A percentile compares a stretch with the other conserved stretches of the same genome.
Conservation (phyloP, 2,113 vertebrate species). For the Semnornis frantzii region DNA sequence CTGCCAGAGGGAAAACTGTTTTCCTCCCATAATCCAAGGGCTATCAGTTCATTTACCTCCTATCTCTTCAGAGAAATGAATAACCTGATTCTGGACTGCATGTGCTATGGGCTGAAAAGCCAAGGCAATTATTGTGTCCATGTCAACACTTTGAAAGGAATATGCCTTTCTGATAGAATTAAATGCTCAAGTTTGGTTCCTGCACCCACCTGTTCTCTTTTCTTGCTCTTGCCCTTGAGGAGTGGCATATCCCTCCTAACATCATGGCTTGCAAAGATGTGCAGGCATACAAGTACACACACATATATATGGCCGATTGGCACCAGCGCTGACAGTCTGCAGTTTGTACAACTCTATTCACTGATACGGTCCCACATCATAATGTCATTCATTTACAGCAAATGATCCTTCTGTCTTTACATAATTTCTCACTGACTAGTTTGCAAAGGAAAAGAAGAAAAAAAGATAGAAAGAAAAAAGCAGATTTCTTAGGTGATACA, state of each 20-base stretch:
- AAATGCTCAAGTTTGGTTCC: neutral
- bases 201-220: neutral
- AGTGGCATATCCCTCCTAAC: neutral
- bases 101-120: neutral
- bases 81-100: rapidly evolving
- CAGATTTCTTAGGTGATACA: neutral
- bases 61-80: neutral
- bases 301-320: neutral
- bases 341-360: neutral
- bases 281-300: too few species aligned
- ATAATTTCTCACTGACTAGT: neutral
- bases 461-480: neutral
- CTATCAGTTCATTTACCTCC: neutral
- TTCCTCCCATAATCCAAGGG: neutral
- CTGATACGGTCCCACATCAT: neutral
- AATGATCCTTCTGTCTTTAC: neutral
- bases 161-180: neutral
- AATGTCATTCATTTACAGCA: neutral
- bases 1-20: neutral
- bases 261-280: neutral
- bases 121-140: neutral
- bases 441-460: neutral
- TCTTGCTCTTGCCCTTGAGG: neutral
- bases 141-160: neutral
- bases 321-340: neutral